These are phyloP conservation scores for Machaerirhynchus nigripectus DNA, from an alignment of 2,113 vertebrate species.

Conservation along the genomic window DNA sequence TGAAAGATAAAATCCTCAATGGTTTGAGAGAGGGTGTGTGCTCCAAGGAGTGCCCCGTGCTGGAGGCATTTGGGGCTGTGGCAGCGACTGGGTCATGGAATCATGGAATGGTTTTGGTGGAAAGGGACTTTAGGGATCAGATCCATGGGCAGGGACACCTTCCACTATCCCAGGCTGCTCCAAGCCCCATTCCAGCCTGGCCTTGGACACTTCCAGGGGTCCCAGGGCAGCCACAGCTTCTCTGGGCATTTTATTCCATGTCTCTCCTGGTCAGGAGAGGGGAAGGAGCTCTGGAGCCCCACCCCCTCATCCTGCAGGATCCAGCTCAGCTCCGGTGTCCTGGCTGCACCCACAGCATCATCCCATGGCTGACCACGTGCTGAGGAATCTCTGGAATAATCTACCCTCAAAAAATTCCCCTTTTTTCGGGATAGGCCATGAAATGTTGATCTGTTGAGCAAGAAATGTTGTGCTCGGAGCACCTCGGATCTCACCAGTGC, in stretches of 20 bases:
- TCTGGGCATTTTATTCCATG: not conserved
- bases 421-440: not conserved
- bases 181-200: not conserved
- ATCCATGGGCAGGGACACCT: not conserved
- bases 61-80: not conserved
- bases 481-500: not conserved
- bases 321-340: not conserved
- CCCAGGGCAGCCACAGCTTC: not conserved
- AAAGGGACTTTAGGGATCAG: not conserved
- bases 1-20: not conserved
- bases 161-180: not conserved
- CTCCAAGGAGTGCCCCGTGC: not conserved
- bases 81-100: not conserved
- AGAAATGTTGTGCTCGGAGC: not conserved
- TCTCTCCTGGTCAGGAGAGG: not conserved
- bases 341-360: not conserved
- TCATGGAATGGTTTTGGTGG: not conserved
- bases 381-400: not conserved
- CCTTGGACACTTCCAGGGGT: not conserved
- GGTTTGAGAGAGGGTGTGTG: not conserved
- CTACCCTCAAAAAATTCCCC: rapidly evolving
- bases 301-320: not conserved
- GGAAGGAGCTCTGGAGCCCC: not conserved
- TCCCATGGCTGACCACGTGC: rapidly evolving
- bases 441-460: not conserved